These are phyloP conservation scores for Halichondria panicea DNA, from an alignment of 37 sponge, comb jelly and placozoan genomes.

Conservation along the genomic window DNA sequence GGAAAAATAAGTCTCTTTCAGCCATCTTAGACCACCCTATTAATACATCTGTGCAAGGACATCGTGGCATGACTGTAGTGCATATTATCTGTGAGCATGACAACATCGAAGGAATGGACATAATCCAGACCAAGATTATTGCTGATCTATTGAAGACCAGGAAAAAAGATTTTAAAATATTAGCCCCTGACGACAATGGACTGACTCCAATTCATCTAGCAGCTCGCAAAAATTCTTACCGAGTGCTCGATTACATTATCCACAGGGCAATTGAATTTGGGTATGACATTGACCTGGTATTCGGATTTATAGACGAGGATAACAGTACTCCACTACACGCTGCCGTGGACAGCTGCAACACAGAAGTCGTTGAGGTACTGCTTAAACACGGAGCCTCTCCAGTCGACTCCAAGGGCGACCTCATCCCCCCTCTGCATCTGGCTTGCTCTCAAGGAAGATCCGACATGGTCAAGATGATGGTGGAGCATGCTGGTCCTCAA, in stretches of 20 bases:
- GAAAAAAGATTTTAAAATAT: slow-evolving; percentile 47
- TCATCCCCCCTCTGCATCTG: slow-evolving; percentile 65
- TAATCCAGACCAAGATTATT: slow-evolving; percentile 22
- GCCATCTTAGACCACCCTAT: slow-evolving; percentile 43
- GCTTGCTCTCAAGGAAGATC: slow-evolving; percentile 72
- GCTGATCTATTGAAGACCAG: background rate
- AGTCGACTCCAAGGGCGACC: slow-evolving; percentile 34
- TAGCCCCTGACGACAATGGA: slow-evolving; percentile 71
- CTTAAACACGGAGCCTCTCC: slow-evolving; percentile 69
- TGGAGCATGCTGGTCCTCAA: slow-evolving; percentile 10
- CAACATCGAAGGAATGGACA: slow-evolving; percentile 41
- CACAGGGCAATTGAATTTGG: slow-evolving; percentile 32
- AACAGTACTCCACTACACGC: slow-evolving; percentile 88
- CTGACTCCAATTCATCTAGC: slow-evolving; percentile 70
- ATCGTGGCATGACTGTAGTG: slow-evolving; percentile 62
- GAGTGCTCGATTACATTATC: slow-evolving; percentile 60
- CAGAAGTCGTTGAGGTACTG: slow-evolving; percentile 71
- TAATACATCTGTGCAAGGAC: slow-evolving; percentile 34
- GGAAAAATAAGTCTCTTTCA: slow-evolving; percentile 32
- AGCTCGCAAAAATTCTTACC: slow-evolving; percentile 67
- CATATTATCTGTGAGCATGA: slow-evolving; percentile 76
- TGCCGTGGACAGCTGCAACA: slow-evolving; percentile 81
- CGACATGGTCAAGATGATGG: slow-evolving; percentile 53
- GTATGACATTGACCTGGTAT: slow-evolving; percentile 54
- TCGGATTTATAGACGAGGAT: slow-evolving; percentile 73